Percentiles rank a stretch among this genome's conserved stretches.
Conservation (phyloP, 2,888 invertebrate genomes). For the Venusia cambrica region DNA sequence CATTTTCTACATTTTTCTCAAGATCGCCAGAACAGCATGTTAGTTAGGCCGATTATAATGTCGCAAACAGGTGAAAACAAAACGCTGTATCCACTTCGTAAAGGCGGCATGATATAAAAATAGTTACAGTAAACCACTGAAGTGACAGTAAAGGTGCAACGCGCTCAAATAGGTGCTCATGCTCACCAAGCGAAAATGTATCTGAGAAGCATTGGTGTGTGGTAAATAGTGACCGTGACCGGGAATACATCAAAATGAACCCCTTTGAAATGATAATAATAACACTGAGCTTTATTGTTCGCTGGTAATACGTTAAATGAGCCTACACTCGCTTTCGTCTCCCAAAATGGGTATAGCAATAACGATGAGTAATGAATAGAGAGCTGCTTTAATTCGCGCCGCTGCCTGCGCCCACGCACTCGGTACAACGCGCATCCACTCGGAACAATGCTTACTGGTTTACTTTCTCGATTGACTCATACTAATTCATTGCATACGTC, state of each 20-base stretch:
- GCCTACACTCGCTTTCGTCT: conserved; percentile 76
- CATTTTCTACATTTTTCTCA: no score
- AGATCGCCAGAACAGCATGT: no score
- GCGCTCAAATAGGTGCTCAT: conserved; percentile 61
- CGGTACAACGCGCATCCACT: conserved; percentile 73
- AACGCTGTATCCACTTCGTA: no score
- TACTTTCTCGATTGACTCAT: conserved; percentile 80
- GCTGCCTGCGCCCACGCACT: conserved; percentile 67
- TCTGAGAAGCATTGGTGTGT: conserved; percentile 54
- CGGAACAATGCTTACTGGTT: conserved; percentile 79
- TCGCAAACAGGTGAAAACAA: no score
- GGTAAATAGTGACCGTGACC: conserved; percentile 43
- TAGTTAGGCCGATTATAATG: no score
- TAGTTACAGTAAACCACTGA: conserved; percentile 37
- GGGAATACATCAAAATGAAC: conserved; percentile 49
- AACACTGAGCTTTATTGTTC: conserved; percentile 44
- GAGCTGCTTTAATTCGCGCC: conserved; percentile 77
- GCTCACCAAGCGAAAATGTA: conserved; percentile 57
- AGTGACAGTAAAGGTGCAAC: conserved; percentile 37
- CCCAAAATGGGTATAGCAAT: conserved; percentile 75
- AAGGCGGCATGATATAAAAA: no score
- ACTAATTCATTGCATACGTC: conserved; percentile 72
- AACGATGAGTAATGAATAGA: conserved; percentile 81
- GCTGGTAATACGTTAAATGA: conserved; percentile 44
- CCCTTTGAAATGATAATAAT: conserved; percentile 50